Evolutionary conservation across 2,113 vertebrate genomes (phyloP).

Genomic region (Lepus americanus): DNA sequence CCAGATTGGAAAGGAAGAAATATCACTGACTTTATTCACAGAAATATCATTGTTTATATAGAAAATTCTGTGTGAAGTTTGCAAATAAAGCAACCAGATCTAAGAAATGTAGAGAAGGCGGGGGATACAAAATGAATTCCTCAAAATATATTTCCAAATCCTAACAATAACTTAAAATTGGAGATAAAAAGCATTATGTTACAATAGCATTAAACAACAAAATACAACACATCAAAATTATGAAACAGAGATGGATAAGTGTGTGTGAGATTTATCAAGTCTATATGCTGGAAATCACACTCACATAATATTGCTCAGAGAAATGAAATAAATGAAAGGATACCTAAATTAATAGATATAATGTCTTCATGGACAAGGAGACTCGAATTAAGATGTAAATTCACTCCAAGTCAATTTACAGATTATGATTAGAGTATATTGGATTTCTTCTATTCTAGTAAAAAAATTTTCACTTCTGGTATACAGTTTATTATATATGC

Average conservation of each 20-base stretch:
- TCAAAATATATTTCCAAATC: conserved; percentile 2
- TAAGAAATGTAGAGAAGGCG: background rate
- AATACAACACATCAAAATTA: background rate
- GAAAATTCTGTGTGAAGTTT: background rate
- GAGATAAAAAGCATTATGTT: background rate
- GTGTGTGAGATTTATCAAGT: background rate
- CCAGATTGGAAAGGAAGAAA: background rate
- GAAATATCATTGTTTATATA: background rate
- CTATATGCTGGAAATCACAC: background rate
- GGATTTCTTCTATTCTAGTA: background rate
- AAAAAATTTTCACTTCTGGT: background rate
- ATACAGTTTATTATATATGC: background rate
- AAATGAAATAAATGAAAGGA: conserved; percentile 36
- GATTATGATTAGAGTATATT: background rate
- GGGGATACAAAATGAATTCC: background rate
- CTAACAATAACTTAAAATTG: background rate
- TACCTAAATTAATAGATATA: background rate
- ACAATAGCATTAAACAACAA: background rate
- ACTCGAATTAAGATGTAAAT: background rate
- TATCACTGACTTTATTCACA: background rate
- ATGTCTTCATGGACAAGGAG: background rate
- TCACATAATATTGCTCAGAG: background rate
- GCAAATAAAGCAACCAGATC: background rate
- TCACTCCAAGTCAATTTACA: background rate
- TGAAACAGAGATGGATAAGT: background rate